These are phyloP conservation scores for Denticeps clupeoides DNA, from an alignment of 2,797 vertebrate genomes.

Conservation along the genomic window DNA sequence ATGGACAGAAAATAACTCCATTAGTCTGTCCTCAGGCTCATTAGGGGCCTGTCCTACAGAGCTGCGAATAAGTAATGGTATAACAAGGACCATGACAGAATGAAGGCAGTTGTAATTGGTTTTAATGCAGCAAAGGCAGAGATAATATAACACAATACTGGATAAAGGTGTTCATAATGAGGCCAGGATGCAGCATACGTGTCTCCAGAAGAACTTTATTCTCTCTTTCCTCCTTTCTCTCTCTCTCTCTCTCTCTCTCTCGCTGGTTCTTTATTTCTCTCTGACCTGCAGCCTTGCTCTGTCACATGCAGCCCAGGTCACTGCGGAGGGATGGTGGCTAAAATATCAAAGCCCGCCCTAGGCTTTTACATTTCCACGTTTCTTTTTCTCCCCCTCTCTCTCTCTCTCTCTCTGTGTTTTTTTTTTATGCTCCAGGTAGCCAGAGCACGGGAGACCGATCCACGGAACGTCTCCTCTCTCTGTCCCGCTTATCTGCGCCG, in stretches of 20 bases:
- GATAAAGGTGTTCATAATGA: conserved; percentile 46
- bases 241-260: conserved; percentile 15
- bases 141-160: conserved; percentile 43
- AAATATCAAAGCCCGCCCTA: conserved; percentile 71
- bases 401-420: no score
- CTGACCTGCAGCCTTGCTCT: conserved; percentile 63
- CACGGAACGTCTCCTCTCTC: conserved; percentile 23
- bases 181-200: conserved; percentile 21
- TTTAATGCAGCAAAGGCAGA: conserved; percentile 46
- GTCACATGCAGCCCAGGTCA: conserved; percentile 64
- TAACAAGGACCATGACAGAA: conserved; percentile 57
- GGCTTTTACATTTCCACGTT: conserved; percentile 60
- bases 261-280: conserved; percentile 45
- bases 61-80: conserved; percentile 60
- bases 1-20: conserved; percentile 34
- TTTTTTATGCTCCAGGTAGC: conserved; percentile 56
- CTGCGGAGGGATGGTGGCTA: conserved; percentile 44
- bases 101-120: conserved; percentile 44
- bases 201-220: conserved; percentile 1
- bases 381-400: no score
- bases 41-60: conserved; percentile 51
- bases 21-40: conserved; percentile 49
- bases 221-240: background rate
- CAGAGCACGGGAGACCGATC: conserved; percentile 30
- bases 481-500: conserved; percentile 23